These are phyloP conservation scores for Strigamia transsilvanica DNA, from an alignment of 2,888 invertebrate genomes.

Conservation along the genomic window DNA sequence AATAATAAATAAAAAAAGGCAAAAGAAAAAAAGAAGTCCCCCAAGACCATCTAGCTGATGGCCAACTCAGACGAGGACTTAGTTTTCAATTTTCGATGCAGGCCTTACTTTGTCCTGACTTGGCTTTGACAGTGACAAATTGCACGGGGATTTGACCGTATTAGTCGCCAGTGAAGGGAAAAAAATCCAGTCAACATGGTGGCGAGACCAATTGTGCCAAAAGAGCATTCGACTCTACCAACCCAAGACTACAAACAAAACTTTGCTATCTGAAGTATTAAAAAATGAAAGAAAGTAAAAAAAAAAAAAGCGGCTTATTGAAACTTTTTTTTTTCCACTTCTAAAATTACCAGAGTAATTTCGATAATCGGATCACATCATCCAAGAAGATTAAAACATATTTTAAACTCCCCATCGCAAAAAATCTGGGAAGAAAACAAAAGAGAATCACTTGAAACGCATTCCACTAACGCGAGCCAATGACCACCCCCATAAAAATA, in stretches of 20 bases:
- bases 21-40: conserved; percentile 4
- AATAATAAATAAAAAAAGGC: not conserved
- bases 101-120: conserved; percentile 53
- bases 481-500: conserved; percentile 7
- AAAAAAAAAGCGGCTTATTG: not conserved
- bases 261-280: not conserved
- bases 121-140: conserved; percentile 57
- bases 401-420: not conserved
- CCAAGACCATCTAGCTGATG: conserved; percentile 45
- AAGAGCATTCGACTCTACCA: conserved; percentile 14
- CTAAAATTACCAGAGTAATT: not conserved
- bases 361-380: conserved; percentile 18
- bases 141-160: conserved; percentile 57
- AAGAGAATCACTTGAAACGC: conserved; percentile 6
- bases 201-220: conserved; percentile 47
- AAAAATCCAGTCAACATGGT: conserved; percentile 41
- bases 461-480: conserved; percentile 15
- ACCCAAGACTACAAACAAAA: conserved; percentile 16
- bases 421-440: not conserved
- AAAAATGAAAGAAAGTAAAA: not conserved
- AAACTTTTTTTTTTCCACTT: not conserved
- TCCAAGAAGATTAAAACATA: conserved; percentile 17
- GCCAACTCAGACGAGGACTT: conserved; percentile 52
- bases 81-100: conserved; percentile 57
- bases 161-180: conserved; percentile 55